Evolutionary conservation across 2,113 vertebrate genomes (phyloP).

Genomic region (Engystomops pustulosus): DNA sequence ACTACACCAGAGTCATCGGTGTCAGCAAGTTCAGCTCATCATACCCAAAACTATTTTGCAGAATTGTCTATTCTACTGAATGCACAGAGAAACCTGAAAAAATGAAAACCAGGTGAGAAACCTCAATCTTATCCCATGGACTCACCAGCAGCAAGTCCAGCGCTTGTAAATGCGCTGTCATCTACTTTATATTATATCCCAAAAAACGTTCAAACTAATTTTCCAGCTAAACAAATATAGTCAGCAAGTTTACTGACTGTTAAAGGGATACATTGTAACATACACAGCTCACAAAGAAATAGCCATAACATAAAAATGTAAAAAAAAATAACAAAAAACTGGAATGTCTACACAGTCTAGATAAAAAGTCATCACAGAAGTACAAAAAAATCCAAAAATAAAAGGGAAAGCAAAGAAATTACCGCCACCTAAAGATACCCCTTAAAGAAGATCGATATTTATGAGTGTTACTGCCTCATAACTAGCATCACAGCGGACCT

Average conservation of each 20-base stretch:
- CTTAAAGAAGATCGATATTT: no score
- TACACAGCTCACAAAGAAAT: no score
- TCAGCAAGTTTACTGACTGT: background rate
- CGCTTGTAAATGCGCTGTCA: background rate
- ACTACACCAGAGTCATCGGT: background rate
- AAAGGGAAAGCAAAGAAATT: no score
- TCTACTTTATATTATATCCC: background rate
- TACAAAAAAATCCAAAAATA: no score
- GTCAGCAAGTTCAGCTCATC: conserved; percentile 41
- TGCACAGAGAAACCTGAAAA: background rate
- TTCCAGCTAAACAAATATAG: background rate
- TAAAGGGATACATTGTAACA: no score
- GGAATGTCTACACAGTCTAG: no score
- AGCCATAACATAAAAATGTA: no score
- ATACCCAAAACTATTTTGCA: conserved; percentile 59
- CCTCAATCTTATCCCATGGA: conserved; percentile 11
- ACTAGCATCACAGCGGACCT: no score
- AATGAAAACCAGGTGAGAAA: background rate
- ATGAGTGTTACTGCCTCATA: no score
- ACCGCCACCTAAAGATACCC: no score
- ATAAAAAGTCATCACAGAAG: no score
- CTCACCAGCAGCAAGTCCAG: background rate
- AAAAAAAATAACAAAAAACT: no score
- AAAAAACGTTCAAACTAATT: background rate
- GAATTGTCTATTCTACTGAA: conserved; percentile 31